Evolutionary conservation across 2,113 vertebrate species (phyloP).

Genomic region (Erinaceus europaeus): DNA sequence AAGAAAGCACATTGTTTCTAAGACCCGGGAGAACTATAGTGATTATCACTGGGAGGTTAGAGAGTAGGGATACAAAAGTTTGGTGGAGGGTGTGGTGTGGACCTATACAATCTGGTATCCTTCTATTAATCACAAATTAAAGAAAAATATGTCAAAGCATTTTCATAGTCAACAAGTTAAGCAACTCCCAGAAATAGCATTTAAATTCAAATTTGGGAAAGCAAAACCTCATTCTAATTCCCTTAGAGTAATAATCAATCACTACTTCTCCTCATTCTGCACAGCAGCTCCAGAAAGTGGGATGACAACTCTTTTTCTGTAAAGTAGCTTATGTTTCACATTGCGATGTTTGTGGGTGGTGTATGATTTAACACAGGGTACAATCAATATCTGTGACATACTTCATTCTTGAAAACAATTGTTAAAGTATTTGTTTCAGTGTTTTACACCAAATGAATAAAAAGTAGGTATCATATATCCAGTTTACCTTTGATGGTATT

Average conservation of each 20-base stretch:
- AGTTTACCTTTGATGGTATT: background rate
- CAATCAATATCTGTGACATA: background rate
- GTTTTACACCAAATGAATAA: background rate
- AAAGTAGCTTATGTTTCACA: background rate
- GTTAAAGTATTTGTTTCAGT: background rate
- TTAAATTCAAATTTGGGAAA: background rate
- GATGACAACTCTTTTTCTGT: background rate
- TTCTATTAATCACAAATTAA: no score
- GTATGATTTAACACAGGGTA: background rate
- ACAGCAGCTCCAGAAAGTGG: background rate
- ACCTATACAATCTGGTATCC: no score
- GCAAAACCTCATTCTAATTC: background rate
- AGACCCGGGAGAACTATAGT: no score
- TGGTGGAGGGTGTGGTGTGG: no score
- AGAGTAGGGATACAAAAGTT: no score
- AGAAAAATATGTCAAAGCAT: no score
- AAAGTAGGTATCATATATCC: background rate
- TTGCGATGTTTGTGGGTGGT: background rate
- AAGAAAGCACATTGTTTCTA: no score
- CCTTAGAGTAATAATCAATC: background rate
- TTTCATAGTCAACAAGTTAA: background rate
- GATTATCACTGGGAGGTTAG: no score
- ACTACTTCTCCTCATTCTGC: background rate
- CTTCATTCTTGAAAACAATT: background rate
- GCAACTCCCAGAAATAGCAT: background rate